Evolutionary conservation across 2,888 invertebrate genomes (phyloP).

Genomic region (Ectemnius continuus): DNA sequence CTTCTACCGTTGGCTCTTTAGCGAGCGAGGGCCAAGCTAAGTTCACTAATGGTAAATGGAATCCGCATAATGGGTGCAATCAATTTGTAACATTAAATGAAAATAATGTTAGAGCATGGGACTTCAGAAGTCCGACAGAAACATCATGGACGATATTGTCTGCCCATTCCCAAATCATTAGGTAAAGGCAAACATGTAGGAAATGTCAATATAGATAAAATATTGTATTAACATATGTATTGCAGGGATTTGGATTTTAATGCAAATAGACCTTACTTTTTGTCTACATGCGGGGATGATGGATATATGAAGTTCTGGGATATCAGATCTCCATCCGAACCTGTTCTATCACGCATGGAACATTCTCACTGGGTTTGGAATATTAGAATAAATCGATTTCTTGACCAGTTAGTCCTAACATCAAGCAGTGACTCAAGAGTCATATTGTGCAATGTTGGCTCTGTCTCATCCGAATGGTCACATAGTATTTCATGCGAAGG

Average conservation of each 20-base stretch:
- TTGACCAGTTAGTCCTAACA: conserved; percentile 96
- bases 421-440: conserved; percentile 97
- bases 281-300: conserved; percentile 97
- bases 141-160: conserved; percentile 91
- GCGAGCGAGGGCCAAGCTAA: conserved; percentile 87
- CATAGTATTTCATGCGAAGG: conserved; percentile 69
- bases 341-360: conserved; percentile 89
- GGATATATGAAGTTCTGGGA: conserved; percentile 98
- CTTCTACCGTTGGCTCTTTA: conserved; percentile 74
- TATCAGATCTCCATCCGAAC: conserved; percentile 88
- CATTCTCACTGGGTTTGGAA: conserved; percentile 98
- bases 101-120: conserved; percentile 91
- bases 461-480: conserved; percentile 88
- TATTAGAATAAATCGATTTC: conserved; percentile 96
- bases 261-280: conserved; percentile 96
- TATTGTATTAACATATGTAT: conserved; percentile 20
- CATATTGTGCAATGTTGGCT: conserved; percentile 90
- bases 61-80: conserved; percentile 93
- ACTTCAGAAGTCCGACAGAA: conserved; percentile 87
- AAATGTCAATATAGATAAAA: neutral
- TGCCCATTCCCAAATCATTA: conserved; percentile 91
- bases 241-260: conserved; percentile 95
- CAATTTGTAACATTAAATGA: conserved; percentile 94
- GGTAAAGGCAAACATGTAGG: conserved; percentile 66
- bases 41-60: conserved; percentile 94